phyloP scores from a whole-genome alignment of 2,888 invertebrate genomes.

The Microdon myrmicae region DNA sequence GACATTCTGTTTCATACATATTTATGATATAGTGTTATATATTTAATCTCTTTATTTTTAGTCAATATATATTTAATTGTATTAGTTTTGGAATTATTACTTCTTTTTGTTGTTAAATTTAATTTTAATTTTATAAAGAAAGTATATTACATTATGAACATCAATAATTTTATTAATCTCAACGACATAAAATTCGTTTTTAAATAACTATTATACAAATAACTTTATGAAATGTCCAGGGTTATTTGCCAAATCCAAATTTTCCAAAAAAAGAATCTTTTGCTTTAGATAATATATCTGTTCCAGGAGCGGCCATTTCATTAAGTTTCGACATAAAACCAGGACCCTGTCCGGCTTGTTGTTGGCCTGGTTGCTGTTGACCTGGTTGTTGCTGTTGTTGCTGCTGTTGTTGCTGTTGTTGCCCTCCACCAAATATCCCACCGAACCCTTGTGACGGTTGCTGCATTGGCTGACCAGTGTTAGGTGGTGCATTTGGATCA shows the following conservation, averaged over 20 bases:
- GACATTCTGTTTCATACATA: no score
- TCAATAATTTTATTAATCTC: constrained; percentile 9
- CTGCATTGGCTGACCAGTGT: constrained; percentile 65
- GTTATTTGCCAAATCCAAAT: constrained; percentile 85
- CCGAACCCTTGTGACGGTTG: constrained; percentile 63
- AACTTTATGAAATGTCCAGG: constrained; percentile 61
- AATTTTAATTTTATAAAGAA: no score
- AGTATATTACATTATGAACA: constrained; percentile 27
- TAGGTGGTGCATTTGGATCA: constrained; percentile 69
- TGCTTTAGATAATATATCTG: constrained; percentile 90
- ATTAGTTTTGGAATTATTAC: no score
- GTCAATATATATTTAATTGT: no score
- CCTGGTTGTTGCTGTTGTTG: constrained; percentile 60
- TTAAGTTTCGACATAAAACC: constrained; percentile 91
- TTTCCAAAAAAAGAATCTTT: constrained; percentile 95
- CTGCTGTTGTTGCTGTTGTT: constrained; percentile 64
- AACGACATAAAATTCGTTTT: constrained; percentile 2
- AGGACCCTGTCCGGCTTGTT: constrained; percentile 61
- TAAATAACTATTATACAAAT: constrained; percentile 13
- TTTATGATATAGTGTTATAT: no score
- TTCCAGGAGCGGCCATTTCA: constrained; percentile 86
- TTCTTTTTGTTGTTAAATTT: no score
- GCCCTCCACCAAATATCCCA: constrained; percentile 58
- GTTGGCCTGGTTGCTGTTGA: constrained; percentile 68
- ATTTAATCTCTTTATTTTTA: no score